Percentiles rank a stretch among this genome's conserved stretches.
phyloP scores from a whole-genome alignment of 2,888 invertebrate species.

The Itoplectis maculator region DNA sequence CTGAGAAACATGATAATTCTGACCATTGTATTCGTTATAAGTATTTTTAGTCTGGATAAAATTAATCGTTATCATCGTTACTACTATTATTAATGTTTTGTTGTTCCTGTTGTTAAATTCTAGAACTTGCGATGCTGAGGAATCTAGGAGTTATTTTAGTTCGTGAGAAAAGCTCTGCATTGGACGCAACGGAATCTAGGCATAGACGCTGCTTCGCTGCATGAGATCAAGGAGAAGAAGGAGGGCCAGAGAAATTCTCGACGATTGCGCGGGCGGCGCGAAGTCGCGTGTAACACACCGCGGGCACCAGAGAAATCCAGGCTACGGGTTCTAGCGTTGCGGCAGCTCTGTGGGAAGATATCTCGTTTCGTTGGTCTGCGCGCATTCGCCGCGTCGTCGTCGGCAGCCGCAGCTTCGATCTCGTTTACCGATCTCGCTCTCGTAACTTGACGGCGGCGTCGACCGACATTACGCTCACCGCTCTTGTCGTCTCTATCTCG shows the following conservation, averaged over 20 bases:
- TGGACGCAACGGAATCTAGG: constrained; percentile 18
- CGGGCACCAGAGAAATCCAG: constrained; percentile 56
- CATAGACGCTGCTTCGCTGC: neutral
- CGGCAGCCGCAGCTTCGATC: constrained; percentile 38
- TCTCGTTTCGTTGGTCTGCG: constrained; percentile 36
- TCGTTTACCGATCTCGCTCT: constrained; percentile 44
- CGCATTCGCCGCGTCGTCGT: constrained; percentile 13
- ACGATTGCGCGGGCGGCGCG: constrained; percentile 37
- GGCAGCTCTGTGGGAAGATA: constrained; percentile 56
- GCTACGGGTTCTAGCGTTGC: constrained; percentile 53
- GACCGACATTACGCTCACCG: neutral
- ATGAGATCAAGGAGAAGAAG: constrained; percentile 21
- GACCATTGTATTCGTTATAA: neutral
- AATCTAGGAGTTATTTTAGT: constrained; percentile 21
- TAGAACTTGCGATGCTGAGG: neutral
- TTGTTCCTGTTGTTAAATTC: neutral
- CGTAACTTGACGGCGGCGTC: constrained; percentile 31
- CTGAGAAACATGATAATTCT: no score
- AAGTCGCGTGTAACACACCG: constrained; percentile 21
- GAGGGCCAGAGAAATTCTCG: constrained; percentile 36
- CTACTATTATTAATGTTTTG: neutral
- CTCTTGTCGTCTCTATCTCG: neutral
- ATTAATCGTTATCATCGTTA: no score
- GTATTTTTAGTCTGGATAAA: neutral
- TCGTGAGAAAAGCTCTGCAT: neutral